Conservation (phyloP, 2,113 vertebrate genomes). For the Megatriorchis doriae region DNA sequence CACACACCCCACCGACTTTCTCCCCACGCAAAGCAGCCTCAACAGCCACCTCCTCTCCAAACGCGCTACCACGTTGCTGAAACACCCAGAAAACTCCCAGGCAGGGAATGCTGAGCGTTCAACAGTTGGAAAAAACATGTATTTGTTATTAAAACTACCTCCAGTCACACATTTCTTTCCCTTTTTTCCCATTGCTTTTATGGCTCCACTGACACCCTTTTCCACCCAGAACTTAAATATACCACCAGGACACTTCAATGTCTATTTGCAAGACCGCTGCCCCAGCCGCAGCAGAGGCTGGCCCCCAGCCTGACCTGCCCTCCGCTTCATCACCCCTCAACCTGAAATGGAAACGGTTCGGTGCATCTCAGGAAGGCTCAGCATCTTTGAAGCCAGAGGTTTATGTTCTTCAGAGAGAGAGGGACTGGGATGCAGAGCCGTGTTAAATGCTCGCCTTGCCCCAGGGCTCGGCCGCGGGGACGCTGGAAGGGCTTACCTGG, state of each 20-base stretch:
- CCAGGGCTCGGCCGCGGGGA: not conserved
- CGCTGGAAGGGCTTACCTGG: not conserved
- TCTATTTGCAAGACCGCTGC: not conserved
- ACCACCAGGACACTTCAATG: not conserved
- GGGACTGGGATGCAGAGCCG: not conserved
- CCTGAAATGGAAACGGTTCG: fast-evolving
- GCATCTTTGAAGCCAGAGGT: not conserved
- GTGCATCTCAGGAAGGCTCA: not conserved
- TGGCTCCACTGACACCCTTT: not conserved
- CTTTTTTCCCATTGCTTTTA: too few species aligned
- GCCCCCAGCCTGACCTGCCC: not conserved
- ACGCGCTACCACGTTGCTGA: fast-evolving
- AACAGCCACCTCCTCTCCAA: not conserved
- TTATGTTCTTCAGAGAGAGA: not conserved
- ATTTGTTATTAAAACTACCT: not conserved
- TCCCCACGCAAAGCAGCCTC: not conserved
- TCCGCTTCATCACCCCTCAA: not conserved
- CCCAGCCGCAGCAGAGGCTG: not conserved
- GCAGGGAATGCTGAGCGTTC: not conserved
- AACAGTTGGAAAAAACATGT: not conserved
- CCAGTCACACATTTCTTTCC: fast-evolving
- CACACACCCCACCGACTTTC: not conserved
- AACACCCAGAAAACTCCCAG: not conserved
- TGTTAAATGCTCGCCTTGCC: not conserved
- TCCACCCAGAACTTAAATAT: not conserved